Percentiles rank a stretch among this genome's conserved stretches.
phyloP scores from a whole-genome alignment of 2,797 vertebrate species.

The Spheniscus humboldti region DNA sequence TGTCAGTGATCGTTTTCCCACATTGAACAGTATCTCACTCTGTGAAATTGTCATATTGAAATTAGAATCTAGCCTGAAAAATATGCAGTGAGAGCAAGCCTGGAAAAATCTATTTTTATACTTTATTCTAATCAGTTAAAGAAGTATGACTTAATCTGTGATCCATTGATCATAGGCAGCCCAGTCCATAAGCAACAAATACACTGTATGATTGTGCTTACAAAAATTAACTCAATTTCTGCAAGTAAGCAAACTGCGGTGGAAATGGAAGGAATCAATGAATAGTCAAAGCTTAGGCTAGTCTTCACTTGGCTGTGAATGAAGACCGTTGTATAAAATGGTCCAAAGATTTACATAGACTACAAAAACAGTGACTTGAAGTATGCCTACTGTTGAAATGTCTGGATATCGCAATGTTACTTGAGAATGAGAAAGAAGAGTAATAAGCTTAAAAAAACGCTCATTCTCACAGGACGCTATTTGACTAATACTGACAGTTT shows the following conservation, averaged over 20 bases:
- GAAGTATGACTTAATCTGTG: background rate
- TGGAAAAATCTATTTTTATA: conserved; percentile 38
- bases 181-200: background rate
- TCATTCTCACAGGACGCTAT: background rate
- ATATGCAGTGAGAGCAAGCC: conserved; percentile 14
- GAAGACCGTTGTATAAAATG: background rate
- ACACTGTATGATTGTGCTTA: background rate
- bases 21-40: background rate
- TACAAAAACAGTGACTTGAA: background rate
- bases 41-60: conserved; percentile 41
- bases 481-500: background rate
- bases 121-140: conserved; percentile 37
- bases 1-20: conserved; percentile 2
- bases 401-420: background rate
- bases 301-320: background rate
- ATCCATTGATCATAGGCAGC: background rate
- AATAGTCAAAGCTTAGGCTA: background rate
- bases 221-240: background rate
- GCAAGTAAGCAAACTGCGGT: background rate
- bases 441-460: background rate
- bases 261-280: background rate
- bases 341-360: background rate
- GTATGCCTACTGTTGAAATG: background rate
- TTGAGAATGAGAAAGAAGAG: background rate
- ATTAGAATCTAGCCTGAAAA: conserved; percentile 33